Base-by-base conservation (phyloP, 2,797 vertebrate genomes). In the Gymnothorax javanicus region DNA sequence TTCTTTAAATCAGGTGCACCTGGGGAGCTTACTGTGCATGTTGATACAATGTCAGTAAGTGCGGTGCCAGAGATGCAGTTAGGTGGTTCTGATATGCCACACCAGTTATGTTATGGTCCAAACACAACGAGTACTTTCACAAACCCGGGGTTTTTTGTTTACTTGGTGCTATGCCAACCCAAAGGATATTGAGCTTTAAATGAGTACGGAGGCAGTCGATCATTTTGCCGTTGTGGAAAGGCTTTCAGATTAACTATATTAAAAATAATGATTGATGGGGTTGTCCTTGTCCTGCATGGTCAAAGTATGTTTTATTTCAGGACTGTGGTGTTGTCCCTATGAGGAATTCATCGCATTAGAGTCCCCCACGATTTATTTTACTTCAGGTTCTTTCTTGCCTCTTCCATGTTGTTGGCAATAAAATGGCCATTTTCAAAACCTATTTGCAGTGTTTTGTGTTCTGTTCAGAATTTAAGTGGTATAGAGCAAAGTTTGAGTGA, bases 251-350 rank as follows among this genome's bases (percentile, higher is more conserved):
- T 93, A 88, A 91, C 71, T 84, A 90, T 88, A 90, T 89, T 90
- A 85, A 0, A 50, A 89, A 91, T 93, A 94, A 91, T 92, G 92
- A 77, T 89, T 59, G 89, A 91, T 83, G 88, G 73, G 90, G 93
- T 90, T 83, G 93, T 91, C 90, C 88, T 87, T 88, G 69, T 92
- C 88, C 82, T 89, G 88, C 83, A 88, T 50, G 91, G 92, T 94
- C 92, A 92, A 90, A 93, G 89, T 90, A 93, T 91, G 90, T 93
- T 92, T 91, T 93, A 91, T 89, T 92, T 91, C 91, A 92, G 89
- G 87, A 59, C 90, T 91, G 87, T 89, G 89, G 90, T 90, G 92
- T 92, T 94, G 90, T 86, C 89, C 79, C 82, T 20, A 0, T n/a
- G 88, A 90, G 91, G 91, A 89, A 60, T 92, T 89, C 89, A 90